Base-by-base conservation (phyloP, 2,888 invertebrate genomes). In the Eupelmus urozonus region DNA sequence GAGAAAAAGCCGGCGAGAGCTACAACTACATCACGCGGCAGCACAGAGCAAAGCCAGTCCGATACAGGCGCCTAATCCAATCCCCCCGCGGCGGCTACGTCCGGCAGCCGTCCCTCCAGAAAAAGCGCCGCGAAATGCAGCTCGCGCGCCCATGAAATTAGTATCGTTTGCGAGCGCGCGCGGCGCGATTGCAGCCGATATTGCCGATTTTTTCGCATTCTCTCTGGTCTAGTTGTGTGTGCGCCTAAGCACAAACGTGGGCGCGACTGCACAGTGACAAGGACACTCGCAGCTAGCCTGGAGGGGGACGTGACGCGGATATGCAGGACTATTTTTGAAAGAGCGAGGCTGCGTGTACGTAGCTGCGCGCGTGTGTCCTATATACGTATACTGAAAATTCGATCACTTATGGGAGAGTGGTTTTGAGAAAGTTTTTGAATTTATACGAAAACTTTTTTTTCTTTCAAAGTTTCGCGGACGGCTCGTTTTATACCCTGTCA, bases 131-230 rank as follows among this genome's bases (percentile, higher is more conserved):
- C 82, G 83, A 82, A 84, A 84, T 83, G 84, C 81, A n/a, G n/a
- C n/a, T n/a, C 80, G 82, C 81, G 82, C 76, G 65, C 76, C 57
- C 71, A 83, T 83, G 83, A 84, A 85, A 85, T 85, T 85, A 83
- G 84, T 83, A 82, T 82, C 82, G 82, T 78, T 70, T 60, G 74
- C 65, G 49, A 9, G 49, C n/a, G 25, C 27, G 40, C 1, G 20
- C 40, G 34, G 34, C 16, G 34, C 69, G 67, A 65, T 67, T 55
- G 67, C 69, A 11, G 16, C 53, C 20, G 18, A 53, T 74, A 76
- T 79, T 80, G 70, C 29, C 34, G 34, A 34, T 34, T 34, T 9
- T 34, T 81, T 69, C 45, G 59, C 76, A 72, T 76, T 78, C 71
- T 57, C 40, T 34, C 34, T 3, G 3, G 9, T 34, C 34, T 34